Base-by-base conservation (phyloP, 2,888 invertebrate species). In the Holacanthella duospinosa region DNA sequence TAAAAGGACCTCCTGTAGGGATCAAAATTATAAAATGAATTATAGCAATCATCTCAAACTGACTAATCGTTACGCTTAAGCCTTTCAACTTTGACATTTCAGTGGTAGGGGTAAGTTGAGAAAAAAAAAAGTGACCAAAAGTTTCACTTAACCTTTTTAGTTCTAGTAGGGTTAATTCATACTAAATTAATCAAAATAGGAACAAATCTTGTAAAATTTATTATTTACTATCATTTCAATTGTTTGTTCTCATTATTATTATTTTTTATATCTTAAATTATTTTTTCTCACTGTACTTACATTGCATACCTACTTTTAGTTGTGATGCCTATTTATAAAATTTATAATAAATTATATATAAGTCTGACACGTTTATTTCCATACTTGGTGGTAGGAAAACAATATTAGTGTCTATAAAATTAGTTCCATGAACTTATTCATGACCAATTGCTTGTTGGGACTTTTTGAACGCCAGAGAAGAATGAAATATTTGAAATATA, bases 1-100 rank as follows among this genome's bases (percentile, higher is more conserved):
- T 28, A 29, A 36, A 54, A 55, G 61, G 67, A 65, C 64, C 65
- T 62, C 67, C 67, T 65, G 60, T 59, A 57, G 67, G 59, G 48
- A 43, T 43, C 57, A 62, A 56, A 29, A 57, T 6, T 55, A 4
- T 4, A 64, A 59, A 63, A 64, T 64, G 66, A 68, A 62, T 66
- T 68, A 68, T 68, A 64, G 61, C 64, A 62, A 63, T 62, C 61
- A 44, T 58, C 62, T 58, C 29, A 44, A 55, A 61, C 63, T 60
- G 60, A 60, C 65, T 61, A 57, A 61, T 56, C 60, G 57, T 60
- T 36, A n/a, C n/a, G n/a, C n/a, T 61, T 55, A 36, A 57, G 61
- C 66, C 63, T 59, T 67, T 65, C 6, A 26, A 60, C 55, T 6
- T n/a, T n/a, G n/a, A n/a, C n/a, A n/a, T n/a, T n/a, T n/a, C n/a